Base-by-base conservation (phyloP, 2,888 invertebrate genomes). In the Parelbella ahira region DNA sequence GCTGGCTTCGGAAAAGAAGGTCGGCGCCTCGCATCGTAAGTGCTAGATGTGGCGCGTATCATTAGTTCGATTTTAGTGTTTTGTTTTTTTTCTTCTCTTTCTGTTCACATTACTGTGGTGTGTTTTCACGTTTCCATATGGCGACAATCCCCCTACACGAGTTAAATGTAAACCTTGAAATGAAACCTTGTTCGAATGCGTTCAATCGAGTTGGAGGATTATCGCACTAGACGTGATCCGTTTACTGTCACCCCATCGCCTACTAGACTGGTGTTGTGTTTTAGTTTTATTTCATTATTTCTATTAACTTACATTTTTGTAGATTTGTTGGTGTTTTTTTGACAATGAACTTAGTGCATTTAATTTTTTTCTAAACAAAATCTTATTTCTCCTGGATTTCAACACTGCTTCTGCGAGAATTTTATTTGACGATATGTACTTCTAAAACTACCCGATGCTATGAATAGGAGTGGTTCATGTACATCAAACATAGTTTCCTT, bases 1-100 rank as follows among this genome's bases (percentile, higher is more conserved):
- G 73, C 76, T 76, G 76, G 74, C 81, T 72, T 65, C 83, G 63
- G 87, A 87, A 62, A 86, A 86, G 82, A 87, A 84, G 74, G 61
- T 79, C 56, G 66, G 78, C 60, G 66, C 77, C 62, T 79, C 84
- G 58, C 83, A 86, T 76, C 84, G 87, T 87, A 87, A 87, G 87
- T 87, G 82, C 81, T 83, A 82, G 78, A 73, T 72, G 72, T 79
- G 73, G 68, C 72, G 76, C 82, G 81, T 73, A 52, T 57, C 53
- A 58, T 58, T 69, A 63, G 60, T 48, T 58, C 48, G 49, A 50
- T 52, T 56, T 52, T 59, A 56, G 52, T 49, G 25, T 57, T 51
- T 23, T 34, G 49, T 37, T 47, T 33, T 44, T 32, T 15, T 3
- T 15, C 15, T 3, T 15, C 15, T n/a, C n/a, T 29, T 29, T 12